Evolutionary conservation across 1,140 invertebrate species (phyloP).

Genomic region (Nymphalis io): DNA sequence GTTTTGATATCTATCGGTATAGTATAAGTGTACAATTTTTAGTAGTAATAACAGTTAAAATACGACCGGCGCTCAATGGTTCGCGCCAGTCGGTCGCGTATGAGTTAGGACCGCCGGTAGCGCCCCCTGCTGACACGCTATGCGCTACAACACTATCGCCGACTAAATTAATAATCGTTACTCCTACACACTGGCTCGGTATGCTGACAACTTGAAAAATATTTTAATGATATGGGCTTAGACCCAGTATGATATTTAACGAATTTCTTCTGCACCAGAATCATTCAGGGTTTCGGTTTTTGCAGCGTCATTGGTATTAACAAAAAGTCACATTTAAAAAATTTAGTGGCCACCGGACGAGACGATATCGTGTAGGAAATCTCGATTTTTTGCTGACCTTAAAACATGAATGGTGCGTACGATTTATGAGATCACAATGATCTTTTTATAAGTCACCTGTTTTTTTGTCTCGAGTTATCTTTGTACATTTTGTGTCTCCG

Average conservation of each 20-base stretch:
- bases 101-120: slow-evolving; percentile 65
- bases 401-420: slow-evolving; percentile 76
- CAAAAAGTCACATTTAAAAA: slow-evolving; percentile 51
- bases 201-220: slow-evolving; percentile 53
- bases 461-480: slow-evolving; percentile 68
- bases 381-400: slow-evolving; percentile 66
- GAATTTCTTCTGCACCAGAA: slow-evolving; percentile 7
- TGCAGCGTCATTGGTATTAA: slow-evolving; percentile 51
- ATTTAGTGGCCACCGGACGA: slow-evolving; percentile 69
- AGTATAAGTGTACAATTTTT: slow-evolving; percentile 64
- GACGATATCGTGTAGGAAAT: slow-evolving; percentile 74
- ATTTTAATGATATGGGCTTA: slow-evolving; percentile 27
- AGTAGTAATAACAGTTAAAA: slow-evolving; percentile 69
- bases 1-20: slow-evolving; percentile 64
- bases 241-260: slow-evolving; percentile 2
- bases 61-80: slow-evolving; percentile 53
- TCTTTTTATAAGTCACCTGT: slow-evolving; percentile 69
- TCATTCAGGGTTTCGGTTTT: slow-evolving; percentile 39
- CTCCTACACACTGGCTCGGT: slow-evolving; percentile 42
- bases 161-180: slow-evolving; percentile 64
- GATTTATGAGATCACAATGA: slow-evolving; percentile 77
- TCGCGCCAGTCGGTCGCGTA: slow-evolving; percentile 48
- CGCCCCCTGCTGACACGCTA: slow-evolving; percentile 64
- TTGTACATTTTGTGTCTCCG: slow-evolving; percentile 74
- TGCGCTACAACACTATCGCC: slow-evolving; percentile 62